These are phyloP conservation scores for Salvelinus sp. DNA, from an alignment of 2,113 vertebrate species.

Conservation along the genomic window DNA sequence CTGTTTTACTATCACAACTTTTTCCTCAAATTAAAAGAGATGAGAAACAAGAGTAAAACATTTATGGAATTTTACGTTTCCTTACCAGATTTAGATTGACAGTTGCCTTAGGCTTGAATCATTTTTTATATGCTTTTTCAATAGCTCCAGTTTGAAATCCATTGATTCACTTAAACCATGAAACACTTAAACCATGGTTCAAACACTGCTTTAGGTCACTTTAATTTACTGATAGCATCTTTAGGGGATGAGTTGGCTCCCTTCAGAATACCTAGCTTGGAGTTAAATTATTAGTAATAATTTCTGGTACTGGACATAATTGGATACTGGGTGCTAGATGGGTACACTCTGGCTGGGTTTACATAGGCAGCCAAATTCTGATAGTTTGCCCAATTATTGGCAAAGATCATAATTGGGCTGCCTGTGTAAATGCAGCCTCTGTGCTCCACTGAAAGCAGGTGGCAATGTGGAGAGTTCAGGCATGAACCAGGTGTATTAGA, in stretches of 20 bases:
- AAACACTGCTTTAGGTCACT: not conserved
- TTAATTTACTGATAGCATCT: slow-evolving; percentile 11
- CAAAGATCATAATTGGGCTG: no score
- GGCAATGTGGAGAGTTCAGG: not conserved
- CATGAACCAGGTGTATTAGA: not conserved
- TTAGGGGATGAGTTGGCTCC: not conserved
- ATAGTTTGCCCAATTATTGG: no score
- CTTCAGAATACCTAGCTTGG: not conserved
- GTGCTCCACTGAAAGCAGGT: not conserved
- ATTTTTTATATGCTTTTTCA: slow-evolving; percentile 1
- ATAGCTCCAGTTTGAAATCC: not conserved
- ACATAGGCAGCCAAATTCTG: no score
- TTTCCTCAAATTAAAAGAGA: not conserved
- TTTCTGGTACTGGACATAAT: not conserved
- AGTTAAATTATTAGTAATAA: not conserved
- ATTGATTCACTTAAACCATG: not conserved
- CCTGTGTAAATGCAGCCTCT: no score
- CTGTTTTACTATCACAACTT: not conserved
- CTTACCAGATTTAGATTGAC: slow-evolving; percentile 5
- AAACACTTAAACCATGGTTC: not conserved
- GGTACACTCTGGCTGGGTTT: not conserved
- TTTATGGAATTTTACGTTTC: not conserved
- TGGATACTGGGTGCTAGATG: not conserved
- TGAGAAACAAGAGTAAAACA: not conserved
- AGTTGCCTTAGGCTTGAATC: not conserved